These are phyloP conservation scores for Labrus mixtus DNA, from an alignment of 2,113 vertebrate genomes.

Conservation along the genomic window DNA sequence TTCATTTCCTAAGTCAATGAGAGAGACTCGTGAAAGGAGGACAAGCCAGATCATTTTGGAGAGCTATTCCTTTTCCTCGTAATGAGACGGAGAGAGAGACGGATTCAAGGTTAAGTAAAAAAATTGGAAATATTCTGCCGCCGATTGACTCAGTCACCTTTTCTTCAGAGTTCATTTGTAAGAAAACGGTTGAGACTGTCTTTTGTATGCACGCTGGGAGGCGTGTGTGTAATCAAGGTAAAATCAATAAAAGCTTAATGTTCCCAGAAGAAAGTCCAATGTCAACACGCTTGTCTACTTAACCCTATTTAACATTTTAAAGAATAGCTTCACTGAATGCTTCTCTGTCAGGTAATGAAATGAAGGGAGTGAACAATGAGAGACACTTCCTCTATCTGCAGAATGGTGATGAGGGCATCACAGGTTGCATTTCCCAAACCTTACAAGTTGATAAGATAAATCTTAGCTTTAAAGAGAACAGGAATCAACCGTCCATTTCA, in stretches of 20 bases:
- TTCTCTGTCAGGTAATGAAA: constrained; percentile 7
- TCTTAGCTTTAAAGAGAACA: background rate
- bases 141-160: constrained; percentile 1
- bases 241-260: constrained; percentile 55
- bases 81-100: constrained; percentile 37
- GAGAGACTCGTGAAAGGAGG: constrained; percentile 44
- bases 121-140: background rate
- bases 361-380: background rate
- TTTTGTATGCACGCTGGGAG: constrained; percentile 31
- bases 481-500: background rate
- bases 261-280: constrained; percentile 42
- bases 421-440: constrained; percentile 3
- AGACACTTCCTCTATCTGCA: constrained; percentile 2
- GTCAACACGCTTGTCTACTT: constrained; percentile 49
- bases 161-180: constrained; percentile 13
- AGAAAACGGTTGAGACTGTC: constrained; percentile 15
- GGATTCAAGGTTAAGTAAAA: constrained; percentile 55
- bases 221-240: constrained; percentile 47
- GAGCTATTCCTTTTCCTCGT: constrained; percentile 46
- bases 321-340: background rate
- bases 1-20: constrained; percentile 48
- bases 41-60: constrained; percentile 45
- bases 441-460: background rate
- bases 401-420: constrained; percentile 3
- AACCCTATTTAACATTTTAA: background rate